Base-by-base conservation (phyloP, 2,113 vertebrate species). In the Asarcornis scutulata region DNA sequence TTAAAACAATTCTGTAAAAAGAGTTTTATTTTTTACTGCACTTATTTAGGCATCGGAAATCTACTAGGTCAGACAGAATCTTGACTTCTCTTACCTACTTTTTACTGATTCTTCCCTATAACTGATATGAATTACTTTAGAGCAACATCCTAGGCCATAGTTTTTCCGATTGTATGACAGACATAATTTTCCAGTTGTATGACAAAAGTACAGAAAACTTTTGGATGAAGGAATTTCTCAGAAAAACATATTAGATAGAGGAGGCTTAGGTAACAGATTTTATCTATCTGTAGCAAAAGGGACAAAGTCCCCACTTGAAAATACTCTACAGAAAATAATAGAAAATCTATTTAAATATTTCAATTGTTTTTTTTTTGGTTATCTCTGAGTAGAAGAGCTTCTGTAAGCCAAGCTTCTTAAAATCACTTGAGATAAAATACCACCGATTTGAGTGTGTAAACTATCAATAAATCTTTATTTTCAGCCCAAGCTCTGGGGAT, bases 401-500 rank as follows among this genome's bases (percentile, higher is more conserved):
- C 58, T 91, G 27, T 76, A 82, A 85, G 20, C 52, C 68, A 63
- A 36, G 26, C 21, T 79, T 82, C 69, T 75, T 66, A 63, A 87
- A 69, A 62, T 87, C 76, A 46, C 22, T 26, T 76, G 53, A 53
- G 40, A 26, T 46, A 44, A 77, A 86, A 91, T 32, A 46, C 29
- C 53, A 31, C 38, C 67, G 36, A 9, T 90, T 60, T 44, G 29
- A 83, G 20, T 56, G 29, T 55, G 25, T 91, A 42, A 89, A 76
- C 17, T 73, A 0, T 74, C 11, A 12, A 59, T 80, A 22, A 34
- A 67, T 76, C 56, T 92, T 58, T 55, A 8, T 82, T 96, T 97
- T 60, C 96, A 98, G 98, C 91, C 13, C 94, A 98, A 85, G 97
- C 98, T 74, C 94, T 98, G 38, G 98, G 98, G 44, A 95, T 98